Evolutionary conservation across 2,797 vertebrate species (phyloP).

Genomic region (Steatocranus sp.): DNA sequence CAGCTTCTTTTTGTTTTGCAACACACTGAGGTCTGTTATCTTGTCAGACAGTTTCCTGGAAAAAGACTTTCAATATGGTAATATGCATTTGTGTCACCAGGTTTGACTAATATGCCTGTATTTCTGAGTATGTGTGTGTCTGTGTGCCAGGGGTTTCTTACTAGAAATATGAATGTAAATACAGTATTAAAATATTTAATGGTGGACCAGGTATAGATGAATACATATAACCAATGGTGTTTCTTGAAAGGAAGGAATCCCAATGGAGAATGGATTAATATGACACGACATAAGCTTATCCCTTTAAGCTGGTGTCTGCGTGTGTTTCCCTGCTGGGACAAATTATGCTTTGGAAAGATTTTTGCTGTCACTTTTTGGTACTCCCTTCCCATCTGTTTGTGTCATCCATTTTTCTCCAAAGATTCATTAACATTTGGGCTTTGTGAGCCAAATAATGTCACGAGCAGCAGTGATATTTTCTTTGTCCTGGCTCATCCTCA

Average conservation of each 20-base stretch:
- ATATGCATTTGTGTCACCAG: constrained; percentile 25
- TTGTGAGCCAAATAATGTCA: constrained; percentile 28
- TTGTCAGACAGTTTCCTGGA: constrained; percentile 47
- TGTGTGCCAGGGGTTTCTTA: not conserved
- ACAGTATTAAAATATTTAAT: not conserved
- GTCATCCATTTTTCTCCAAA: not conserved
- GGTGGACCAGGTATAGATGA: not conserved
- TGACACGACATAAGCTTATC: constrained; percentile 4
- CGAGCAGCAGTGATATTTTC: not conserved
- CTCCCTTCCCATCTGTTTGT: constrained; percentile 31
- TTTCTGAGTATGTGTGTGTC: not conserved
- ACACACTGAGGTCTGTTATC: constrained; percentile 44
- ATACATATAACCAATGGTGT: not conserved
- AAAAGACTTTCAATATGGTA: constrained; percentile 19
- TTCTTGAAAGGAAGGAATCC: not conserved
- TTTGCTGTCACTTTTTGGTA: constrained; percentile 36
- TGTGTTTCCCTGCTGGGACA: constrained; percentile 20
- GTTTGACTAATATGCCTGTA: not conserved
- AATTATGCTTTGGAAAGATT: constrained; percentile 38
- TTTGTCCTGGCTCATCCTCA: not conserved
- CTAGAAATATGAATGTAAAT: not conserved
- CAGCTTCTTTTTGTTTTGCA: constrained; percentile 43
- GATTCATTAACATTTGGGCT: constrained; percentile 39
- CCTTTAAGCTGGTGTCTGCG: constrained; percentile 27
- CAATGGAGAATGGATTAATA: constrained; percentile 23